A percentile compares a stretch with the other conserved stretches of the same genome.
Conservation (phyloP, 2,888 invertebrate genomes). For the Galeopsomyia nigrocyanea region DNA sequence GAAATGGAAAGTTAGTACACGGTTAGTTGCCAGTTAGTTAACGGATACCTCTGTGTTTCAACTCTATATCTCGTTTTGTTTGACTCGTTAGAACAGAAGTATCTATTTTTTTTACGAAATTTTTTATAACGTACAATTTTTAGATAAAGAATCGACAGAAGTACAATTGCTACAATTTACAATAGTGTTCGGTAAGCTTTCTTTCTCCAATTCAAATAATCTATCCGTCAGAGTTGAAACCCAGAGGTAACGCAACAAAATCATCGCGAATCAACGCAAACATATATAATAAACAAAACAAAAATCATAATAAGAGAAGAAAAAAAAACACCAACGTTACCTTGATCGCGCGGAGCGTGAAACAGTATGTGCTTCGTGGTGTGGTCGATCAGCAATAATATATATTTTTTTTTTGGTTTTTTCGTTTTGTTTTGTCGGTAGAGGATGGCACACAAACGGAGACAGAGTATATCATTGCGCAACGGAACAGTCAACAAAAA, state of each 20-base stretch:
- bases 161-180: too few relatives aligned
- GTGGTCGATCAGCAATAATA: conserved; percentile 61
- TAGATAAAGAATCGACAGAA: too few relatives aligned
- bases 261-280: conserved; percentile 24
- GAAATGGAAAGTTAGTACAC: conserved; percentile 26
- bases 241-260: conserved; percentile 17
- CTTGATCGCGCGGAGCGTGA: conserved; percentile 62
- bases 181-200: too few relatives aligned
- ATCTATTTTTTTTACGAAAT: neutral
- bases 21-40: neutral
- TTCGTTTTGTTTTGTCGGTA: too few relatives aligned
- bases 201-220: too few relatives aligned
- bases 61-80: neutral
- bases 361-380: conserved; percentile 57
- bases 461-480: too few relatives aligned
- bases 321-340: conserved; percentile 63
- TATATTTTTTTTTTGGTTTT: too few relatives aligned
- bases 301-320: conserved; percentile 44
- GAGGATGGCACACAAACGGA: too few relatives aligned
- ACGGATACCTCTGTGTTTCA: conserved; percentile 34
- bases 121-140: too few relatives aligned
- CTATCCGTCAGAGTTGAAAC: conserved; percentile 28
- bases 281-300: conserved; percentile 42
- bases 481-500: conserved; percentile 17
- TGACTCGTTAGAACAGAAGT: too few relatives aligned